Conservation (phyloP, 1,140 invertebrate species). For the Bicyclus anynana region DNA sequence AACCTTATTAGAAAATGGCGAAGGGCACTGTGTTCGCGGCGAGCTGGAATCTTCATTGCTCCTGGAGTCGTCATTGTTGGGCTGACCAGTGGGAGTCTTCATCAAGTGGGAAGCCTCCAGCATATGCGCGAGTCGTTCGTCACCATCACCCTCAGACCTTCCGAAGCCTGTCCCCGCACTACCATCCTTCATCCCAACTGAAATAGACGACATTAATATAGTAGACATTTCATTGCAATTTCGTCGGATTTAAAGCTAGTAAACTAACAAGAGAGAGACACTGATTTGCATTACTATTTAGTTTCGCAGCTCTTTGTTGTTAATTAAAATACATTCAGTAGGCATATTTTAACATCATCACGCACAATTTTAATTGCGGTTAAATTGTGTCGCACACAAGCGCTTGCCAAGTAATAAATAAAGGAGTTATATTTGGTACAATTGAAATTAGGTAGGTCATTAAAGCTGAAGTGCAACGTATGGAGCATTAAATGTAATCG, state of each 20-base stretch:
- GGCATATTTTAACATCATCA: conserved; percentile 26
- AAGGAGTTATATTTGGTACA: conserved; percentile 70
- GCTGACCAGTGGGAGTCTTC: conserved; percentile 69
- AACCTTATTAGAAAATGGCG: conserved; percentile 83
- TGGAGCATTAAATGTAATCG: conserved; percentile 57
- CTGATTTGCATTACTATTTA: background rate
- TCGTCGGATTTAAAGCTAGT: background rate
- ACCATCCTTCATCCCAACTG: conserved; percentile 87
- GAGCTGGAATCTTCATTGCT: conserved; percentile 90
- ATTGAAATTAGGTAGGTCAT: conserved; percentile 71
- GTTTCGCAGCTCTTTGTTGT: conserved; percentile 13
- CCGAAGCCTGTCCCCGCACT: conserved; percentile 85
- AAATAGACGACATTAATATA: conserved; percentile 34
- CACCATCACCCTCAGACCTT: conserved; percentile 86
- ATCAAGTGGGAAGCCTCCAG: conserved; percentile 91
- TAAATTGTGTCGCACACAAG: conserved; percentile 49
- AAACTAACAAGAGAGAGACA: background rate
- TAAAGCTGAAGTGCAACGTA: conserved; percentile 57
- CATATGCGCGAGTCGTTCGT: conserved; percentile 96
- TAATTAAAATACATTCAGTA: conserved; percentile 19
- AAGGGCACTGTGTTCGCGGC: conserved; percentile 85
- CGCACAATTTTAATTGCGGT: conserved; percentile 60
- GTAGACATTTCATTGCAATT: too few species aligned
- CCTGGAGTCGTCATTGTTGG: conserved; percentile 79
- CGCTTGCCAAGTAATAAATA: conserved; percentile 70